Evolutionary conservation across 1,140 invertebrate species (phyloP), one percentile per base, ranked within the genome.

Genomic region (Macrobrachium nipponense): DNA sequence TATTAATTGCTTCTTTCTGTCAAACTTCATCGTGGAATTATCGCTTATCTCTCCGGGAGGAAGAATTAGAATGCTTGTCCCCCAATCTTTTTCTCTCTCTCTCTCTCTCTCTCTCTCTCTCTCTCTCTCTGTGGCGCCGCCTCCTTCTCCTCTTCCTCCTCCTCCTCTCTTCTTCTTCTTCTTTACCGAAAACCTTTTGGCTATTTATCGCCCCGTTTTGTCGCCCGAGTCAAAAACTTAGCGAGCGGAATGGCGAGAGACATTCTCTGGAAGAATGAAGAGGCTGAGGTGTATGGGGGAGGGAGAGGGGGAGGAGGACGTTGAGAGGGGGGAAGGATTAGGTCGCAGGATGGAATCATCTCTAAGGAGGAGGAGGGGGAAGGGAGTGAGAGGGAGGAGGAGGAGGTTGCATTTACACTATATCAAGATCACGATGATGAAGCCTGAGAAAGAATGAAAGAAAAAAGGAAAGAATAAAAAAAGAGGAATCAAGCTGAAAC

Each of bases 1-100:
- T 84, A 84, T 84, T 76, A 84, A 84, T 86, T 72, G 83, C 83
- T 86, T 86, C 83, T 86, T 86, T 84, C 82, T 84, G 82, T 84
- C 82, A 84, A 77, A 84, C 82, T 84, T 84, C 73, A 84, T 84
- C 73, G 59, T 51, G 82, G 60, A 84, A 84, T 84, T 84, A 77
- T 84, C 73, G 82, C 77, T 77, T 84, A 77, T 84, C 70, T 82
- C 68, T 75, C 18, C 59, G 79, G 6, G 64, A 44, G 82, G 73
- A 84, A 77, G 80, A 80, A 86, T 79, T 72, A 51, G 83, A 79
- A 72, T 79, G 68, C 66, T 79, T 80, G 77, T 23, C 11, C 66
- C 36, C 12, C 2, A 18, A 18, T 70, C n/a, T 27, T 70, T 23
- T 36, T 70, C 17, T 70, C 66, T 70, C 17, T 70, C 66, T 70